Percentiles rank a stretch among this genome's conserved stretches.
These are phyloP conservation scores for Syndactyla subalaris DNA, from an alignment of 2,797 vertebrate species.

Conservation along the genomic window DNA sequence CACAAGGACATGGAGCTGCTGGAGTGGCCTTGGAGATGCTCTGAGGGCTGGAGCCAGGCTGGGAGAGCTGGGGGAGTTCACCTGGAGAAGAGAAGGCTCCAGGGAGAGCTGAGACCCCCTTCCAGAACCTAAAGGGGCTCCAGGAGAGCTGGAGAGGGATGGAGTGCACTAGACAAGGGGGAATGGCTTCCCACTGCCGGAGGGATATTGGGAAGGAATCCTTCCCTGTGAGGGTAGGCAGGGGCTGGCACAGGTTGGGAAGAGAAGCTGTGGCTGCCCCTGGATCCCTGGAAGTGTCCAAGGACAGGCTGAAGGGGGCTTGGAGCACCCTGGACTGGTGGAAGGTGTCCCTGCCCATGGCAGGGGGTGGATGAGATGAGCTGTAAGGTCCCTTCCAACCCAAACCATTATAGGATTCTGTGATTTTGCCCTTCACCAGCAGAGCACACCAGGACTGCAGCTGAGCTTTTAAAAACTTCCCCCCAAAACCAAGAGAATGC, in stretches of 20 bases:
- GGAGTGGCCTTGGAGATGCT: background rate
- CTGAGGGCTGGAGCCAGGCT: background rate
- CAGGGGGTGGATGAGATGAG: background rate
- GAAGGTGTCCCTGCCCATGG: background rate
- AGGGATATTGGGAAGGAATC: background rate
- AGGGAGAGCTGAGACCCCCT: background rate
- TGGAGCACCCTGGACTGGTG: background rate
- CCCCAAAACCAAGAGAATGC: accelerated
- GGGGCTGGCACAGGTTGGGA: background rate
- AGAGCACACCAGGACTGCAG: background rate
- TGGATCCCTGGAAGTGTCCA: background rate
- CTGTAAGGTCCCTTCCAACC: background rate
- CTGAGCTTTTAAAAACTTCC: accelerated
- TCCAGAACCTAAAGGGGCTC: background rate
- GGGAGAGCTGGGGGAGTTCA: background rate
- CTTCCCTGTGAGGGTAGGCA: background rate
- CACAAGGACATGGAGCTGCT: background rate
- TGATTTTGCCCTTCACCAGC: background rate
- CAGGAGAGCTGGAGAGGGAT: background rate
- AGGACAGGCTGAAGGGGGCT: background rate
- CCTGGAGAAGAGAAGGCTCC: no score
- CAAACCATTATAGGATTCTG: background rate
- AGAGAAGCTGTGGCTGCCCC: background rate
- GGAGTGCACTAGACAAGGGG: background rate
- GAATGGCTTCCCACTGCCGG: background rate